Evolutionary conservation across 2,797 vertebrate species (phyloP), one percentile per base, ranked within the genome.

Genomic region (Champsocephalus esox): DNA sequence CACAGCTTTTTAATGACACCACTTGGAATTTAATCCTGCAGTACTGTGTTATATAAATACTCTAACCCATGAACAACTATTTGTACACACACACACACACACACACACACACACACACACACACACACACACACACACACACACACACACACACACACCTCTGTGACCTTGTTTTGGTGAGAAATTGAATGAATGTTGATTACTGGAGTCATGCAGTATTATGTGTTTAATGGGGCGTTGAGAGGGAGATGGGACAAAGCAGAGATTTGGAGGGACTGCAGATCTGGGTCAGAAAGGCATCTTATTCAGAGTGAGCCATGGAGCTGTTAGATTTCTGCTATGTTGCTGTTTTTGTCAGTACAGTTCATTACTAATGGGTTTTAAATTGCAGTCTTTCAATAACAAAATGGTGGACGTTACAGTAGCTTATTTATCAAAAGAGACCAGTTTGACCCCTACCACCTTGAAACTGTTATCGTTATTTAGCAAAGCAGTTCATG

Each of bases 101-200:
- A 63, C 12, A 17, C 45, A 38, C 12, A 46, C 51, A 16, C 16
- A 9, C 24, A 24, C 24, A 24, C 24, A 24, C 24, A 24, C 24
- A 24, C 24, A 24, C 24, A 24, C 24, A 24, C 24, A 24, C 24
- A 24, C 24, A 24, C 24, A 24, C 24, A 24, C 24, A 24, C 24
- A 24, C 24, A 24, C 24, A 24, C 24, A 24, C 24, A 24, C 24
- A 24, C 24, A 24, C 24, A 24, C 24, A 2, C 24, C 32, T 32
- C 11, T n/a, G 44, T 73, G 73, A 79, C 83, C 82, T 65, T 63
- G 56, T 43, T 61, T 50, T 76, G 61, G 69, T 63, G 8, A 50
- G 58, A 83, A 79, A 85, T 89, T 67, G 38, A 77, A 85, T 87
- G 60, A 84, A 63, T 52, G 63, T 54, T 70, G 66, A 83, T 81